Conservation (phyloP, 1,140 invertebrate species). For the Linepithema humile region DNA sequence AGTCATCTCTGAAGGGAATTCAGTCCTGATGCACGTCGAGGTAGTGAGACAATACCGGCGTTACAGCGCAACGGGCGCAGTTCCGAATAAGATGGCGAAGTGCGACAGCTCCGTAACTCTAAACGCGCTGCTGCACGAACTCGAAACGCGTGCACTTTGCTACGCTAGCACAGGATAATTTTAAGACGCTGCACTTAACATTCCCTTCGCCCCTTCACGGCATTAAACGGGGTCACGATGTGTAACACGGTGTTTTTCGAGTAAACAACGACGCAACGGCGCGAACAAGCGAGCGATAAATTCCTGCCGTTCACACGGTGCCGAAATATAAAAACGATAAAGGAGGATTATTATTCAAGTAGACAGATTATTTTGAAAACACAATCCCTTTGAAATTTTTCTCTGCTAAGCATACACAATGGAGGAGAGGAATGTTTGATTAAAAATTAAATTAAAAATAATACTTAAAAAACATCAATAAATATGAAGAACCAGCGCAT, state of each 20-base stretch:
- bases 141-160: conserved; percentile 28
- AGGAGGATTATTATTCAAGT: neutral
- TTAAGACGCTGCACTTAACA: conserved; percentile 52
- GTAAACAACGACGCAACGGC: conserved; percentile 37
- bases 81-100: conserved; percentile 35
- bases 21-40: neutral
- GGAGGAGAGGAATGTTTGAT: too few species aligned
- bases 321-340: conserved; percentile 24
- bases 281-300: conserved; percentile 44
- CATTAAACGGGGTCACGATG: conserved; percentile 32
- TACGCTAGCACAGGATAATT: conserved; percentile 25
- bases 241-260: conserved; percentile 38
- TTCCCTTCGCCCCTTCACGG: conserved; percentile 5
- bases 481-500: neutral
- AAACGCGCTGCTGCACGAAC: conserved; percentile 2
- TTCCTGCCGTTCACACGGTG: neutral
- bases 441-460: too few species aligned
- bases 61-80: neutral
- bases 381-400: neutral
- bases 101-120: conserved; percentile 26
- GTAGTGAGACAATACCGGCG: neutral
- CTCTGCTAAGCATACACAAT: neutral
- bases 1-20: conserved; percentile 27
- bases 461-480: neutral
- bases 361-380: conserved; percentile 16